A percentile compares a stretch with the other conserved stretches of the same genome.
phyloP scores from a whole-genome alignment of 2,888 invertebrate genomes.

The Sinentomon sp. region DNA sequence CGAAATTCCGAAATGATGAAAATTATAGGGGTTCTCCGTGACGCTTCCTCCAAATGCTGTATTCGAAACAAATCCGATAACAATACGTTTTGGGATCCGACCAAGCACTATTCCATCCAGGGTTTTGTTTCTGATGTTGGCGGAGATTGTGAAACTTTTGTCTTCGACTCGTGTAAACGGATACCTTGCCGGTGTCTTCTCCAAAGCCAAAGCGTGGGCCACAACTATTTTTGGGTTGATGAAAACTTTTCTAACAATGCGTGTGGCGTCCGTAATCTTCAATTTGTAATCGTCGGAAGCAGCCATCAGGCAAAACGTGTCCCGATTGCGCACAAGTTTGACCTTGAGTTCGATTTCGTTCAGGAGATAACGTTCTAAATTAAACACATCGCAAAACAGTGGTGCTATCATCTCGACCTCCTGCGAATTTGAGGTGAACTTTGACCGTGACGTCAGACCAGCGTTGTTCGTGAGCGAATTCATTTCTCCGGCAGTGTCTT shows the following conservation, averaged over 20 bases:
- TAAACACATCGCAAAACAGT: too few relatives aligned
- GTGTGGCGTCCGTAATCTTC: conserved; percentile 12
- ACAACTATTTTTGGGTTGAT: conserved; percentile 13
- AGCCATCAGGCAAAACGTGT: too few relatives aligned
- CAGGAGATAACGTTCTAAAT: too few relatives aligned
- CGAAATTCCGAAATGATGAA: conserved; percentile 14
- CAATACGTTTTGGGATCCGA: conserved; percentile 17
- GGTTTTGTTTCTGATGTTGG: conserved; percentile 15
- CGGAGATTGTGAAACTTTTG: conserved; percentile 13
- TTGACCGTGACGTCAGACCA: conserved; percentile 7
- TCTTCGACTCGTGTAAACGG: conserved; percentile 12
- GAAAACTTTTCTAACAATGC: conserved; percentile 12
- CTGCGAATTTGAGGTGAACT: conserved; percentile 5
- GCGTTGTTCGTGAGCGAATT: conserved; percentile 1
- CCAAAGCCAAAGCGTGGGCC: conserved; percentile 13
- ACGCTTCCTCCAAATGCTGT: conserved; percentile 13
- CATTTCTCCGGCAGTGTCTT: conserved; percentile 6
- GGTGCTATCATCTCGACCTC: too few relatives aligned
- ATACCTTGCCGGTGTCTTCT: conserved; percentile 13
- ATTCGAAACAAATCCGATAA: conserved; percentile 16
- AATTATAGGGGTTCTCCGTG: conserved; percentile 14
- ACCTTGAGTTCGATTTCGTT: conserved; percentile 11
- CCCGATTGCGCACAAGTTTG: too few relatives aligned
- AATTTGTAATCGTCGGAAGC: conserved; percentile 9
- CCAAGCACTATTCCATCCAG: conserved; percentile 18